Percentiles rank a stretch among this genome's conserved stretches.
These are phyloP conservation scores for Euproctis similis DNA, from an alignment of 2,888 invertebrate genomes.

Conservation along the genomic window DNA sequence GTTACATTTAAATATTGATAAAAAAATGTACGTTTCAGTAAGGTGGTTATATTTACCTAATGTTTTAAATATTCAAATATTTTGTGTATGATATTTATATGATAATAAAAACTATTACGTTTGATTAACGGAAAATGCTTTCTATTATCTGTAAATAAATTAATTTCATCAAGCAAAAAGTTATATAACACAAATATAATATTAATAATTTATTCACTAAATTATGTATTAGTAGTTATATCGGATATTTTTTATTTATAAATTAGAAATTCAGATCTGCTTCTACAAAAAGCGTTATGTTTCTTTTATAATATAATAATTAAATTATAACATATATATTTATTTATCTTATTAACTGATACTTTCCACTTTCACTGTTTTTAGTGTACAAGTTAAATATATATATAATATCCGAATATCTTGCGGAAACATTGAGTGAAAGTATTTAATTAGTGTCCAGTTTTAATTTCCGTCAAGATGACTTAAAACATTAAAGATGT, in stretches of 20 bases:
- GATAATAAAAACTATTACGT: too few relatives aligned
- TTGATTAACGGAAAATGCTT: conserved; percentile 12
- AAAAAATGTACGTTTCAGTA: too few relatives aligned
- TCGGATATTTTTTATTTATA: conserved; percentile 13
- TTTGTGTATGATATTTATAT: too few relatives aligned
- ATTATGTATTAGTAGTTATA: conserved; percentile 11
- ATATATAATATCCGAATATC: conserved; percentile 48
- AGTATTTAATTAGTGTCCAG: conserved; percentile 60
- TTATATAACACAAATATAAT: conserved; percentile 15
- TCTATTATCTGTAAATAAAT: conserved; percentile 11
- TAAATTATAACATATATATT: conserved; percentile 20
- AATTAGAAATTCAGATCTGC: conserved; percentile 17
- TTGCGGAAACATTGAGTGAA: conserved; percentile 61
- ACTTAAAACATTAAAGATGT: conserved; percentile 30
- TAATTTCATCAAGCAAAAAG: conserved; percentile 7
- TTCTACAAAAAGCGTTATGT: conserved; percentile 6
- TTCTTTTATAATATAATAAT: conserved; percentile 14
- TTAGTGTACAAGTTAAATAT: conserved; percentile 49
- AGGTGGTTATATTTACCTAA: too few relatives aligned
- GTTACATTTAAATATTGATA: background rate
- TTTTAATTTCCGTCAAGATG: conserved; percentile 57
- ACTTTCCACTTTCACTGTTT: conserved; percentile 53
- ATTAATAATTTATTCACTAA: conserved; percentile 16
- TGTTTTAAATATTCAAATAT: too few relatives aligned
- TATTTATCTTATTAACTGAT: conserved; percentile 30